Percentiles rank a stretch among this genome's conserved stretches.
Evolutionary conservation across 2,888 invertebrate genomes (phyloP).

Genomic region (Trypoxylon attenuatum): DNA sequence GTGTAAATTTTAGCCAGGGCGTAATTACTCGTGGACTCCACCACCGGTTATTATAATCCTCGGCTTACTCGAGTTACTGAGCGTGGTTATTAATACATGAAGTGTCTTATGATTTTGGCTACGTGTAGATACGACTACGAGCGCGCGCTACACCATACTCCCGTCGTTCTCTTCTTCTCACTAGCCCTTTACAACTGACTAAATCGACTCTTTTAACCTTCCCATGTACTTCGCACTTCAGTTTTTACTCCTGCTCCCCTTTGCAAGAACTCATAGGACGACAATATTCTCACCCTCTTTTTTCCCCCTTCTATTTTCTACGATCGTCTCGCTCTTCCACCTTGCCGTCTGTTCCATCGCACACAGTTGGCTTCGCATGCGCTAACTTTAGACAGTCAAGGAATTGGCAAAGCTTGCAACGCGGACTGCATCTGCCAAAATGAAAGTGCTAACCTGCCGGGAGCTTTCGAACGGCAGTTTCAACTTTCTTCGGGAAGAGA

Average conservation of each 20-base stretch:
- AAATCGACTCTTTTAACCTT: too few relatives aligned
- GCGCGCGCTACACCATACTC: constrained; percentile 9
- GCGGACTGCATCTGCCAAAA: constrained; percentile 21
- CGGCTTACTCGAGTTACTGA: constrained; percentile 24
- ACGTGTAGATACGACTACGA: constrained; percentile 33
- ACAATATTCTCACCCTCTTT: too few relatives aligned
- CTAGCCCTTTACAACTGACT: too few relatives aligned
- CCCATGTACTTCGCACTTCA: too few relatives aligned
- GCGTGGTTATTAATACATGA: constrained; percentile 53
- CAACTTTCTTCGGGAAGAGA: too few relatives aligned
- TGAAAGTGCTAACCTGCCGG: constrained; percentile 30
- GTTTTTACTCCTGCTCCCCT: too few relatives aligned
- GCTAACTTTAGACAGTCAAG: constrained; percentile 67
- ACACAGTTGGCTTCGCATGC: constrained; percentile 27
- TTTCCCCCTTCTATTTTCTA: too few relatives aligned
- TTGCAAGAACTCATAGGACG: too few relatives aligned
- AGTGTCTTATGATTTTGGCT: constrained; percentile 52
- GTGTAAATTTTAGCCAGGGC: constrained; percentile 19
- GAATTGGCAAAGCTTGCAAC: constrained; percentile 59
- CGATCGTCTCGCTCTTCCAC: too few relatives aligned
- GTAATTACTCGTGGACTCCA: constrained; percentile 23
- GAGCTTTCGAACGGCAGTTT: too few relatives aligned
- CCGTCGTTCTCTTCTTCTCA: not conserved
- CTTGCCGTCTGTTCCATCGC: not conserved
- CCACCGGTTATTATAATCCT: constrained; percentile 32